Evolutionary conservation across 2,113 vertebrate genomes (phyloP).

Genomic region (Chaetops frenatus): DNA sequence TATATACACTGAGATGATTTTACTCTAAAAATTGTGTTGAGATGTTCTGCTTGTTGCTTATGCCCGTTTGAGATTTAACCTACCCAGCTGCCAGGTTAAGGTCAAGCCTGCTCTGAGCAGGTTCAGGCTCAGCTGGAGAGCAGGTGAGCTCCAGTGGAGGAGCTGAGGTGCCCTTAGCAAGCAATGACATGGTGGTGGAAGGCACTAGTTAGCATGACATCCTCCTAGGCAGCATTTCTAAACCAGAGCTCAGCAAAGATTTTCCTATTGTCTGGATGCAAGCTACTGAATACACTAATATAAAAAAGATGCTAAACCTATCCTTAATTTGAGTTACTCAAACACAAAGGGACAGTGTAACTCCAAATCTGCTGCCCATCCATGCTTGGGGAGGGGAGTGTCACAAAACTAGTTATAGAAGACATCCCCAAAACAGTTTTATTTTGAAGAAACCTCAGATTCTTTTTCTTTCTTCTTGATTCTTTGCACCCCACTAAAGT

Average conservation of each 20-base stretch:
- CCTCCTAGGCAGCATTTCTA: neutral
- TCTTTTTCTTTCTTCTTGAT: neutral
- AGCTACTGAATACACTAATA: neutral
- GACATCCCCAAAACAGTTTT: neutral
- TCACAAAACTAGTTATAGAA: neutral
- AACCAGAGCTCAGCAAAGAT: neutral
- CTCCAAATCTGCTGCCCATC: neutral
- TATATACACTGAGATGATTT: neutral
- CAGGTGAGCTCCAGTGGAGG: neutral
- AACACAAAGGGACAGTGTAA: neutral
- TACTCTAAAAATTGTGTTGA: neutral
- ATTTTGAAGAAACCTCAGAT: rapidly evolving
- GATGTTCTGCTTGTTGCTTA: neutral
- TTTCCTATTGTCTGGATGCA: neutral
- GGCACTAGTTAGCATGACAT: neutral
- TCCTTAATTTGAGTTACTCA: neutral
- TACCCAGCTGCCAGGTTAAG: neutral
- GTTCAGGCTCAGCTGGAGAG: neutral
- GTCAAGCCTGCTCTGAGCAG: neutral
- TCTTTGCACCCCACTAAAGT: neutral
- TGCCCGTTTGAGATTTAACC: neutral
- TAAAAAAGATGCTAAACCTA: neutral
- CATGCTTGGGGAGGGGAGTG: neutral
- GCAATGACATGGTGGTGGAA: rapidly evolving
- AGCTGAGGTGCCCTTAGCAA: neutral